These are phyloP conservation scores for Rousettus leschenaultii DNA, from an alignment of 2,113 vertebrate genomes.

Conservation along the genomic window DNA sequence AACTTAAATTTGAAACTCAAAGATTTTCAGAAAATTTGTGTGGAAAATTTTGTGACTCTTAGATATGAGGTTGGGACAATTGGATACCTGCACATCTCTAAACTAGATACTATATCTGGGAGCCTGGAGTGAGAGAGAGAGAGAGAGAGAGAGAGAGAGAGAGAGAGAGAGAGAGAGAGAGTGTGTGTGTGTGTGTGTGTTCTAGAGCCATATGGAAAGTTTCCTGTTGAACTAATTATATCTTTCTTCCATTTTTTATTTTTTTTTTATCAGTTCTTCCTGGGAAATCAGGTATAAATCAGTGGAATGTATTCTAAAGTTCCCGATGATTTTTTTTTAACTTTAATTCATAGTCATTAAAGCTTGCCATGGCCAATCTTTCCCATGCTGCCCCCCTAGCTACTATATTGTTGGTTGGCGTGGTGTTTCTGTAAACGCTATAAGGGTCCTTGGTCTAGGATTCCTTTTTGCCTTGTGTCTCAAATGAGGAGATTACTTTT, in stretches of 20 bases:
- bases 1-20: constrained; percentile 41
- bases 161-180: background rate
- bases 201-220: constrained; percentile 77
- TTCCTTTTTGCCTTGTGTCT: constrained; percentile 72
- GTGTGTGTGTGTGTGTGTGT: constrained; percentile 73
- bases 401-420: constrained; percentile 81
- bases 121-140: constrained; percentile 23
- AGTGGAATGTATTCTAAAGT: constrained; percentile 83
- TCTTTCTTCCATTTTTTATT: constrained; percentile 89
- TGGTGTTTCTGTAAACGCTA: constrained; percentile 78
- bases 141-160: background rate
- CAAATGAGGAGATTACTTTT: constrained; percentile 82
- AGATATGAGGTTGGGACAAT: constrained; percentile 49
- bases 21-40: constrained; percentile 24
- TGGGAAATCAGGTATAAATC: constrained; percentile 99
- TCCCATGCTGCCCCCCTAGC: constrained; percentile 76
- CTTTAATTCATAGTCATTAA: constrained; percentile 76
- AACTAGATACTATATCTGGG: constrained; percentile 68
- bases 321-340: constrained; percentile 59
- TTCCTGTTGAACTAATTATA: constrained; percentile 85
- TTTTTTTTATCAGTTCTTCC: constrained; percentile 97
- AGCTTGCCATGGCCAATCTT: constrained; percentile 81
- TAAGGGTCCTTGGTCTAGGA: constrained; percentile 68
- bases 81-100: constrained; percentile 65
- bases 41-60: background rate